Evolutionary conservation across 1,140 invertebrate species (phyloP), one percentile per base, ranked within the genome.

Genomic region (Neomicropteryx cornuta): DNA sequence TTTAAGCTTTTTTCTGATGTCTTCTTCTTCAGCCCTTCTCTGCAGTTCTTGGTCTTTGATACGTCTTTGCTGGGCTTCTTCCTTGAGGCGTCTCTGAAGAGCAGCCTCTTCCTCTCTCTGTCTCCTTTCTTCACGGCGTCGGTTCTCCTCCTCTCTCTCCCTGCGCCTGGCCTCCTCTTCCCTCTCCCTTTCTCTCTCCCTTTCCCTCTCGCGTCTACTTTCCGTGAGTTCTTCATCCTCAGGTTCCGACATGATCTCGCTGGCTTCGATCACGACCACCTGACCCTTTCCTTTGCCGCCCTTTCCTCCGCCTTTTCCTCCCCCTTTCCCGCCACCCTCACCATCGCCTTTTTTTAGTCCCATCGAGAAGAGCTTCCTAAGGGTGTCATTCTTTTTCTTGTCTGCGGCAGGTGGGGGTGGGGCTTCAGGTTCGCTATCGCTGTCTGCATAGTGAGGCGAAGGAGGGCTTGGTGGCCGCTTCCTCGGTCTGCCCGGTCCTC

Each of bases 221-320:
- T n/a, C n/a, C n/a, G n/a, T n/a, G n/a, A n/a, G n/a, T n/a, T n/a
- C 30, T 3, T 43, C 41, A 22, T 46, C 44, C 13, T 46, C 41
- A 2, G 48, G 51, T 4, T 51, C 50, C 2, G 53, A 51, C 22
- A 57, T 55, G 0, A 56, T 52, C 3, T 51, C 53, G 2, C 51
- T 51, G 10, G 52, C 55, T 43, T 66, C 63, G 23, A 68, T 66
- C 20, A 68, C 60, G 18, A 76, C 75, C 62, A 79, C 46, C 64
- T 79, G 58, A 1, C 68, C 68, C 28, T 75, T 75, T 4, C 73
- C 74, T 43, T 76, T 76, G 0, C 73, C 73, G 2, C 75, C 75
- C 40, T 77, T 76, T 3, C 68, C 73, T 33, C 75, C 75, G 5
- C 72, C 72, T 11, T 72, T 73, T 14, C 74, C 74, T 3, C 76